Base-by-base conservation (phyloP, 2,888 invertebrate genomes). In the Lithophane leautieri region DNA sequence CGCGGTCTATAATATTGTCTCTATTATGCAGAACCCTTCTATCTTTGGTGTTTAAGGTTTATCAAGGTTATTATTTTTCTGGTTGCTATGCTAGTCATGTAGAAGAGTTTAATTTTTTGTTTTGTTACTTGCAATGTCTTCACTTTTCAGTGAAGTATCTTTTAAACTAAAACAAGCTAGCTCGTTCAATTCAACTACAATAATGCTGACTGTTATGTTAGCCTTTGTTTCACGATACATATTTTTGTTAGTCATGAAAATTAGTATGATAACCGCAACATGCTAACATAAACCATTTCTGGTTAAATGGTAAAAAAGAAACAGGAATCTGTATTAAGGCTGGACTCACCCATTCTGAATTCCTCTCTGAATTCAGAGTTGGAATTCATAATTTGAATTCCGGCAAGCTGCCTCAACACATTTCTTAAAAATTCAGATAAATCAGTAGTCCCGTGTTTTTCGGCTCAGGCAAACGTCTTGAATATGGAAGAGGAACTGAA, bases 1-100 rank as follows among this genome's bases (percentile, higher is more conserved):
- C 95, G 95, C 94, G 96, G 47, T 88, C 40, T 44, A 52, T 82
- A 89, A 90, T 90, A 90, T 85, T 69, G 86, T 88, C 83, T 89
- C 89, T 86, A 84, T 83, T 90, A 90, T 90, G 88, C 81, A 82
- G 79, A 88, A 82, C 87, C 88, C 88, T 90, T 89, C 78, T 73
- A 75, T 72, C 78, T 82, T 83, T 85, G 78, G 74, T 80, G 72
- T 80, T 82, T 72, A 63, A 81, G 67, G 34, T 70, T 62, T 61
- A 61, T 75, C 75, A 71, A 77, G 61, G 66, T 78, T 67, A 28
- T 77, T 67, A 60, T 76, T 73, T 78, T 84, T 77, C 58, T 58
- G 47, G 52, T 58, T 69, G 11, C 34, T 68, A n/a, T 34, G 28
- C 50, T 68, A 69, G 34, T 78, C 68, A 63, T 54, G 68, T 61